phyloP scores from a whole-genome alignment of 2,888 invertebrate species.

The Euplexia lucipara region DNA sequence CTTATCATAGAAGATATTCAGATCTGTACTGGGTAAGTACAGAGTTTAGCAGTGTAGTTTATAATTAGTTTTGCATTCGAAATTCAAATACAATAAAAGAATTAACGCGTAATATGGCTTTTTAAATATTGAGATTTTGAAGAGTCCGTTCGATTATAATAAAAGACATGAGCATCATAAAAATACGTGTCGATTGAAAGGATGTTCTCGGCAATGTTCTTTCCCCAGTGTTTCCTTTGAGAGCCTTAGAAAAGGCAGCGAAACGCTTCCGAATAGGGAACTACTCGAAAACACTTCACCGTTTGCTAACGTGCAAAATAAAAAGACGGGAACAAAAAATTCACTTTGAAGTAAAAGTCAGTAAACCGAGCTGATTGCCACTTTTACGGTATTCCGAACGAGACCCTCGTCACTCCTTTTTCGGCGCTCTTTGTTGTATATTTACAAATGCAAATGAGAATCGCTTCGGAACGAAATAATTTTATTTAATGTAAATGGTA shows the following conservation, averaged over 20 bases:
- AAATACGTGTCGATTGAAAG: too few species aligned
- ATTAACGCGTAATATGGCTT: too few species aligned
- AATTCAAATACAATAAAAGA: too few species aligned
- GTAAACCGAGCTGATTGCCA: conserved; percentile 84
- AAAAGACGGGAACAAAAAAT: conserved; percentile 78
- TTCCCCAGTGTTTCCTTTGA: conserved; percentile 50
- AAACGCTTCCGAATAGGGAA: conserved; percentile 68
- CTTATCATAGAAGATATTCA: too few species aligned
- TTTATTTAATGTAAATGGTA: conserved; percentile 56
- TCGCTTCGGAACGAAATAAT: conserved; percentile 59
- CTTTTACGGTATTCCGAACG: conserved; percentile 84
- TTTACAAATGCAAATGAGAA: conserved; percentile 80
- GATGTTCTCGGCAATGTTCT: not conserved
- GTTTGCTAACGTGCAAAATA: conserved; percentile 73
- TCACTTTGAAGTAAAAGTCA: conserved; percentile 82
- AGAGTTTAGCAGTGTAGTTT: too few species aligned
- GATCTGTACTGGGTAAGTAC: too few species aligned
- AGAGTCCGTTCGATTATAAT: too few species aligned
- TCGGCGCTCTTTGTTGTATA: conserved; percentile 77
- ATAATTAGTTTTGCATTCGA: too few species aligned
- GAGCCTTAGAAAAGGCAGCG: conserved; percentile 63
- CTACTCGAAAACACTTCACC: conserved; percentile 71
- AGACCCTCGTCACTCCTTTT: conserved; percentile 84
- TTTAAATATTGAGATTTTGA: too few species aligned
- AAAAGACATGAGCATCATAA: too few species aligned